Evolutionary conservation across 2,797 vertebrate species (phyloP), one percentile per base, ranked within the genome.

Genomic region (Emydoidea blandingii): DNA sequence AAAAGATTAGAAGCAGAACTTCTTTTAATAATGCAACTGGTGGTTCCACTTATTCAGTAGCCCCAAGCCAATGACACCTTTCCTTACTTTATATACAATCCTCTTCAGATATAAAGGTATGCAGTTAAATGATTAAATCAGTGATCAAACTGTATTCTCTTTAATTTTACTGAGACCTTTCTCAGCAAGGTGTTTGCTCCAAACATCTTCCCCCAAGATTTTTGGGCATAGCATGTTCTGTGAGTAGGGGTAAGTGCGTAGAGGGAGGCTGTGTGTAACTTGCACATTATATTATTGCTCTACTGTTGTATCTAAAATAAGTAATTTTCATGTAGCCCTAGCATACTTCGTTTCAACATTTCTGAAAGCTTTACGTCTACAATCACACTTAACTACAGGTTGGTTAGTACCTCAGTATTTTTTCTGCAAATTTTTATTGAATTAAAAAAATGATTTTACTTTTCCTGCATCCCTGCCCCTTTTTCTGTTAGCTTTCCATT

Each of bases 1-100:
- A 97, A 97, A 62, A 98, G 98, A 98, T 97, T 97, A 98, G 96
- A 97, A 82, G 44, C 89, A 91, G 95, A 94, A 93, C 91, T 98
- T 96, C 84, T 97, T 97, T 98, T 97, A 98, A 97, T 98, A 97
- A 97, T 97, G 96, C 65, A 97, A 96, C 96, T 84, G 88, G 95
- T 97, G 95, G 94, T 89, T 97, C 91, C 95, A 94, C 93, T 97
- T 97, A 96, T 90, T 96, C 92, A 81, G 82, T 97, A 96, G 92
- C 92, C 97, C 91, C 92, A 94, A 97, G 95, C 83, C 94, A 97
- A 95, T 87, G 95, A 95, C 59, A 80, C 84, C n/a, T 95, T 97
- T 96, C 95, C 95, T 97, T 97, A 92, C 85, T 72, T 96, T 92
- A 92, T 83, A 87, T 91, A 87, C 76, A 91, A 93, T 93, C 96